Evolutionary conservation across 2,797 vertebrate species (phyloP).

Genomic region (Eulemur coronatus): DNA sequence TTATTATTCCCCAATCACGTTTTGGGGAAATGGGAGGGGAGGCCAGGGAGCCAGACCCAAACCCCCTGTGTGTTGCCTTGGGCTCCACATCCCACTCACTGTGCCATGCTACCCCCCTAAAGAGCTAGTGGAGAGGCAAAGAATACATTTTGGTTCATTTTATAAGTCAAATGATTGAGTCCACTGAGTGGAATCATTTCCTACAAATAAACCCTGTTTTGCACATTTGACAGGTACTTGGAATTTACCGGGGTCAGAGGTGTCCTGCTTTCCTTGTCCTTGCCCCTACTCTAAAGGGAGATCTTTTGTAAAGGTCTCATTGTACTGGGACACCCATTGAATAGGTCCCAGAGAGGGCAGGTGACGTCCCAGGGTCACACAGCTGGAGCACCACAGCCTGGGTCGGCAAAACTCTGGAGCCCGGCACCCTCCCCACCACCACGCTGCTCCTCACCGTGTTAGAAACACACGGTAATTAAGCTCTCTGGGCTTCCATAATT

Average conservation of each 20-base stretch:
- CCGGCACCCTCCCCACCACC: not conserved
- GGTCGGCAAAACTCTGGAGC: not conserved
- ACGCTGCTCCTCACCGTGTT: not conserved
- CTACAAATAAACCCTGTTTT: not conserved
- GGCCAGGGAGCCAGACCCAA: not conserved
- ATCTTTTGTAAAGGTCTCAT: not conserved
- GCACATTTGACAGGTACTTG: not conserved
- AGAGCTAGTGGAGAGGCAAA: not conserved
- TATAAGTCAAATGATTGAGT: not conserved
- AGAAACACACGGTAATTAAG: constrained; percentile 43
- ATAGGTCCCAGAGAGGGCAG: not conserved
- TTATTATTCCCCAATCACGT: not conserved
- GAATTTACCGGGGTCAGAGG: not conserved
- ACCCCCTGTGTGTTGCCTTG: not conserved
- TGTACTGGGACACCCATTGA: not conserved
- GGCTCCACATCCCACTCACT: rapidly evolving
- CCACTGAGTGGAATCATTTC: not conserved
- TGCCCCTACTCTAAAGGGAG: not conserved
- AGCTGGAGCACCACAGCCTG: not conserved
- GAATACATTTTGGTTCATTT: not conserved
- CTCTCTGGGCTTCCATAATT: not conserved
- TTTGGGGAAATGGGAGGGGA: not conserved
- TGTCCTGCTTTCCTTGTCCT: too few relatives aligned
- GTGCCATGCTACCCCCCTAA: rapidly evolving
- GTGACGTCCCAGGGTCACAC: not conserved